A percentile compares a stretch with the other conserved stretches of the same genome.
Evolutionary conservation across 2,113 vertebrate genomes (phyloP).

Genomic region (Motacilla alba): DNA sequence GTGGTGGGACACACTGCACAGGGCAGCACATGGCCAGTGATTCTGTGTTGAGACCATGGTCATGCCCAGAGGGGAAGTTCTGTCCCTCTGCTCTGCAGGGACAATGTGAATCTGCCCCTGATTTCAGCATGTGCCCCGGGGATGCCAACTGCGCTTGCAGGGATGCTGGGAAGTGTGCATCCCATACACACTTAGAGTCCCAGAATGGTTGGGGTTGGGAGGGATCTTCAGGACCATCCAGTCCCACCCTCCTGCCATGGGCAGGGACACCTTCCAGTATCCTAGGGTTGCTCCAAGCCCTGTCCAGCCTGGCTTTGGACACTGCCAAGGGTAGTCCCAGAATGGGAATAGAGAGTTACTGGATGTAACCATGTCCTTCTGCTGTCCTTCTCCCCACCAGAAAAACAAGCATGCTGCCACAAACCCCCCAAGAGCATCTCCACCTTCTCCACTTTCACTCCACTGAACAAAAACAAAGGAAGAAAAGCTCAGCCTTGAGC

Average conservation of each 20-base stretch:
- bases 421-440: neutral
- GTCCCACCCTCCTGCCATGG: neutral
- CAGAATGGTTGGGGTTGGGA: neutral
- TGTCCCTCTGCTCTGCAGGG: neutral
- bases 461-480: neutral
- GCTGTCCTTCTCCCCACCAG: neutral
- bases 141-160: neutral
- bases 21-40: fast-evolving
- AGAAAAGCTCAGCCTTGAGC: neutral
- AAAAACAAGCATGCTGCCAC: neutral
- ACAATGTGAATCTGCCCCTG: neutral
- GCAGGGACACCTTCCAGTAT: neutral
- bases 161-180: neutral
- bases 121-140: fast-evolving
- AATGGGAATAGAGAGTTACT: neutral
- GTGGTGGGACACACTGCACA: neutral
- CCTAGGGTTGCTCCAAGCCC: neutral
- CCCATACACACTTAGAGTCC: neutral
- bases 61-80: neutral
- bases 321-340: neutral
- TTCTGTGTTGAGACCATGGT: neutral
- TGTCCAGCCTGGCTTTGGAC: fast-evolving
- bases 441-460: neutral
- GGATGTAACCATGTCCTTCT: neutral
- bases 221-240: neutral